Percentiles rank a stretch among this genome's conserved stretches.
phyloP scores from a whole-genome alignment of 2,797 vertebrate genomes.

The Sciaenops ocellatus region DNA sequence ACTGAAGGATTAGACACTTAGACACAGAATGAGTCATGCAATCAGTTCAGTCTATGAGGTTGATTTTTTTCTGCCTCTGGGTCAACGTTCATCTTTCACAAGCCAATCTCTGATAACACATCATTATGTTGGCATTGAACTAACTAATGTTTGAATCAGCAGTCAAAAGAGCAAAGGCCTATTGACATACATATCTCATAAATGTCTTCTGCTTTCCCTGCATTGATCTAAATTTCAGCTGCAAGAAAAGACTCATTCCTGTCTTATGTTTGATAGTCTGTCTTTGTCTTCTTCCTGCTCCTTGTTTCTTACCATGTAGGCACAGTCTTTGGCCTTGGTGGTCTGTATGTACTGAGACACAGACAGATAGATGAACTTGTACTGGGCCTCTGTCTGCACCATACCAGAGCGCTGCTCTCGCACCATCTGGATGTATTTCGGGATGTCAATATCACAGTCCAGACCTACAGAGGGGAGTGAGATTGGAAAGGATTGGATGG shows the following conservation, averaged over 20 bases:
- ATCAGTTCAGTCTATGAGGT: conserved; percentile 15
- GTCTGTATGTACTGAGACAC: conserved; percentile 95
- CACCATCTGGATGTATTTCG: conserved; percentile 98
- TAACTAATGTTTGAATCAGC: conserved; percentile 12
- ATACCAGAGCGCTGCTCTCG: conserved; percentile 96
- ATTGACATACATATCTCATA: conserved; percentile 12
- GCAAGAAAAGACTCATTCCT: neutral
- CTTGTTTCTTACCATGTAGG: conserved; percentile 85
- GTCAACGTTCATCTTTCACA: conserved; percentile 65
- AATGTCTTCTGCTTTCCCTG: neutral
- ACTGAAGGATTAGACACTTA: conserved; percentile 17
- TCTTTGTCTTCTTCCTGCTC: neutral
- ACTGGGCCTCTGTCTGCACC: conserved; percentile 99
- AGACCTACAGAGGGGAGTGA: conserved; percentile 82
- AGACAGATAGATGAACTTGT: conserved; percentile 98
- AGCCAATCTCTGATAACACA: conserved; percentile 54
- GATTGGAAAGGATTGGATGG: neutral
- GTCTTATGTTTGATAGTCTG: neutral
- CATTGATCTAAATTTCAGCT: neutral
- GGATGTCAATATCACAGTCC: conserved; percentile 96
- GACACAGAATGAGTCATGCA: conserved; percentile 18
- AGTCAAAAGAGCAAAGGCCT: conserved; percentile 41
- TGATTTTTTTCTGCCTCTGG: conserved; percentile 38
- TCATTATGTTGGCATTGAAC: conserved; percentile 26
- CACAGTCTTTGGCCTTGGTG: conserved; percentile 87